Evolutionary conservation across 2,888 invertebrate genomes (phyloP).

Genomic region (Ctenicera cuprea): DNA sequence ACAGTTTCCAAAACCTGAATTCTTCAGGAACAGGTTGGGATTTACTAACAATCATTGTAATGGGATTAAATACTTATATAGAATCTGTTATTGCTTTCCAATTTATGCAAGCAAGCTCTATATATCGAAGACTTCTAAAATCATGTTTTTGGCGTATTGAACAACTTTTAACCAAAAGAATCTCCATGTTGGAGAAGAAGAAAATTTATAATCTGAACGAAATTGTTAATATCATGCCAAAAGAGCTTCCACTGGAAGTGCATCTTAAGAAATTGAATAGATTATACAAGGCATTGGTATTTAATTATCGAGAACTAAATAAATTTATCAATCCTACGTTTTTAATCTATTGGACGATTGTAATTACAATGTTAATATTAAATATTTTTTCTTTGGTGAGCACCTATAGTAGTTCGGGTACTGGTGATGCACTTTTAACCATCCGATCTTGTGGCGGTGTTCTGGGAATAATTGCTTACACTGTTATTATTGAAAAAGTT

Average conservation of each 20-base stretch:
- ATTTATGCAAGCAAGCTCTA: background rate
- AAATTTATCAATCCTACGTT: slow-evolving; percentile 22
- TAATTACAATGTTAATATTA: slow-evolving; percentile 5
- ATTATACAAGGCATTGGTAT: background rate
- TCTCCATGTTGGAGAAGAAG: background rate
- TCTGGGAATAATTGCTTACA: background rate
- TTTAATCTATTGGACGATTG: background rate
- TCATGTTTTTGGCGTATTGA: background rate
- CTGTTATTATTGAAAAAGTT: slow-evolving; percentile 1
- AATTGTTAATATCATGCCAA: background rate
- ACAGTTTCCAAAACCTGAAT: background rate
- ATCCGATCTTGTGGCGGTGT: slow-evolving; percentile 9
- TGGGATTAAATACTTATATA: background rate
- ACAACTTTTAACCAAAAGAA: background rate
- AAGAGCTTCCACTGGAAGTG: background rate
- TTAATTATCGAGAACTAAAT: too few species aligned
- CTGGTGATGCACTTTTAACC: background rate
- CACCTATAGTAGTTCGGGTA: background rate
- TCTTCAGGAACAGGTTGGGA: background rate
- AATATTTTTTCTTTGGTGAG: slow-evolving; percentile 4
- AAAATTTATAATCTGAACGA: background rate
- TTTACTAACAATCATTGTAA: background rate
- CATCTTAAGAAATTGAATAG: background rate
- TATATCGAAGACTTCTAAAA: background rate
- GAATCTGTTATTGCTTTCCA: background rate